These are phyloP conservation scores for Tipula helvola DNA, from an alignment of 2,888 invertebrate species.

Conservation along the genomic window DNA sequence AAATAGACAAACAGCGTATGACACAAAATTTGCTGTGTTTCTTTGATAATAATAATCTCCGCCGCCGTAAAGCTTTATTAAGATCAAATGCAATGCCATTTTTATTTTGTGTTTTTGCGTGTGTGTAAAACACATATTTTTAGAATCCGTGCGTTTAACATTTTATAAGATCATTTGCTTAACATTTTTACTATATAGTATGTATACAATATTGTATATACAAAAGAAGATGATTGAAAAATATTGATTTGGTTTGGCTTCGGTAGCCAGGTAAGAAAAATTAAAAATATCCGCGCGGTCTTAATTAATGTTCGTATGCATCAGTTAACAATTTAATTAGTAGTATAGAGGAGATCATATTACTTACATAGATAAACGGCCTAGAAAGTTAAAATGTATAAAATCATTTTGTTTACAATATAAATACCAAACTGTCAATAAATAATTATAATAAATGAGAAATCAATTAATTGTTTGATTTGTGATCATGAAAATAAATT, in stretches of 20 bases:
- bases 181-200: background rate
- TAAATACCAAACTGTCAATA: background rate
- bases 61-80: background rate
- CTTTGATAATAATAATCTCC: background rate
- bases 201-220: background rate
- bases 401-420: background rate
- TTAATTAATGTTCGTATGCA: background rate
- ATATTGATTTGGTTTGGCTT: background rate
- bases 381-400: background rate
- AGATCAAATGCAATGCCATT: background rate
- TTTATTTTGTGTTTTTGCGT: background rate
- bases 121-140: background rate
- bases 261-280: background rate
- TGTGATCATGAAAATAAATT: background rate
- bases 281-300: background rate
- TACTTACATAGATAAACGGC: background rate
- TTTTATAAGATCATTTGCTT: background rate
- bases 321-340: background rate
- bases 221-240: background rate
- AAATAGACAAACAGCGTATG: background rate
- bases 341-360: background rate
- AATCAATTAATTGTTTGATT: background rate
- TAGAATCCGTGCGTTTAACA: background rate
- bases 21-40: background rate
- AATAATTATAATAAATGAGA: background rate